Percentiles rank a stretch among this genome's conserved stretches.
These are phyloP conservation scores for Aleadryas rufinucha DNA, from an alignment of 2,113 vertebrate species.

Conservation along the genomic window DNA sequence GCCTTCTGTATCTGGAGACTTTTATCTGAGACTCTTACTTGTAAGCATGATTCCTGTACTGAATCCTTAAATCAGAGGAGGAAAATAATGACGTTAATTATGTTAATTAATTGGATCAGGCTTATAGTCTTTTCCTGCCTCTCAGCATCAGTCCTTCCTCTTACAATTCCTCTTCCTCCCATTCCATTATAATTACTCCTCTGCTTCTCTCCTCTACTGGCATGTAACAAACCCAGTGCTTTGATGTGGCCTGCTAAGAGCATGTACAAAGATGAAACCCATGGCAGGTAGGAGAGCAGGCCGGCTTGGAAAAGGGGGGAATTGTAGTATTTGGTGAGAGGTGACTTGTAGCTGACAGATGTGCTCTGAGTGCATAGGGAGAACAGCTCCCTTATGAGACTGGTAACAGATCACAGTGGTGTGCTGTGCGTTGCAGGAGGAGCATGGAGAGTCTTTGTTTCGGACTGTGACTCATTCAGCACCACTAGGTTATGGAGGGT, in stretches of 20 bases:
- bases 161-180: conserved; percentile 49
- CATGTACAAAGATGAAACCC: not conserved
- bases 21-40: conserved; percentile 19
- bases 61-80: conserved; percentile 49
- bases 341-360: not conserved
- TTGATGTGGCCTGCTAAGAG: not conserved
- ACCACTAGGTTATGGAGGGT: not conserved
- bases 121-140: conserved; percentile 47
- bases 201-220: not conserved
- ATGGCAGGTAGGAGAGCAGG: not conserved
- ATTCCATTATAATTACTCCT: conserved; percentile 27
- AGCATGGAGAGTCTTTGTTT: not conserved
- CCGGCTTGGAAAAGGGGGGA: not conserved
- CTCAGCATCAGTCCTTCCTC: conserved; percentile 54
- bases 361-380: not conserved
- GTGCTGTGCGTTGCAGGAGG: fast-evolving
- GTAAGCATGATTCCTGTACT: conserved; percentile 41
- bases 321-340: not conserved
- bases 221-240: not conserved
- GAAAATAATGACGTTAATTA: conserved; percentile 62
- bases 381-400: not conserved
- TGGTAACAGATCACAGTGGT: fast-evolving
- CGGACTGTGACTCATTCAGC: not conserved
- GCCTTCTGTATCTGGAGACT: not conserved
- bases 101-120: conserved; percentile 53